phyloP scores from a whole-genome alignment of 2,888 invertebrate genomes.

The Bhutanitis thaidina region DNA sequence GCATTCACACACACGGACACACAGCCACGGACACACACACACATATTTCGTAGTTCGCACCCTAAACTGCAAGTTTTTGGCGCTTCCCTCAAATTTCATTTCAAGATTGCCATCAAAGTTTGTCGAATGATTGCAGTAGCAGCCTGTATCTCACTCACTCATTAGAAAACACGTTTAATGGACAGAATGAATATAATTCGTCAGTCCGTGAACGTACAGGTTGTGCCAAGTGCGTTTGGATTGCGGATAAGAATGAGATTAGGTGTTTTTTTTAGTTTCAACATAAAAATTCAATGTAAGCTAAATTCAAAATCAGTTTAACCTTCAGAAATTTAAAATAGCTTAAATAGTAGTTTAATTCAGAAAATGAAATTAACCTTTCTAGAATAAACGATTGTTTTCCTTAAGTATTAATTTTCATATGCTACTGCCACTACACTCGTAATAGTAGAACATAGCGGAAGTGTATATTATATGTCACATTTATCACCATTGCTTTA shows the following conservation, averaged over 20 bases:
- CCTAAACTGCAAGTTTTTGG: too few relatives aligned
- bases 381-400: constrained; percentile 48
- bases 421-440: constrained; percentile 20
- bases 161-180: constrained; percentile 37
- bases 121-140: too few relatives aligned
- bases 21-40: too few relatives aligned
- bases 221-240: constrained; percentile 24
- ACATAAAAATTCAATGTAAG: constrained; percentile 27
- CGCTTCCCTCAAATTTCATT: too few relatives aligned
- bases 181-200: constrained; percentile 58
- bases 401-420: constrained; percentile 26
- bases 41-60: too few relatives aligned
- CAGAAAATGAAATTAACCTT: constrained; percentile 55
- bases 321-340: too few relatives aligned
- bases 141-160: constrained; percentile 1
- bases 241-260: constrained; percentile 13
- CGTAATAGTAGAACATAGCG: constrained; percentile 10
- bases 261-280: constrained; percentile 12
- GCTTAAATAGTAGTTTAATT: too few relatives aligned
- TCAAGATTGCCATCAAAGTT: too few relatives aligned
- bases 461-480: constrained; percentile 8
- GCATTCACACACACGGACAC: too few relatives aligned
- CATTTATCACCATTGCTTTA: constrained; percentile 27
- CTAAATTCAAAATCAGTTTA: constrained; percentile 39
- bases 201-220: constrained; percentile 26